Evolutionary conservation across 2,797 vertebrate species (phyloP), one percentile per base, ranked within the genome.

Genomic region (Macropodus opercularis): DNA sequence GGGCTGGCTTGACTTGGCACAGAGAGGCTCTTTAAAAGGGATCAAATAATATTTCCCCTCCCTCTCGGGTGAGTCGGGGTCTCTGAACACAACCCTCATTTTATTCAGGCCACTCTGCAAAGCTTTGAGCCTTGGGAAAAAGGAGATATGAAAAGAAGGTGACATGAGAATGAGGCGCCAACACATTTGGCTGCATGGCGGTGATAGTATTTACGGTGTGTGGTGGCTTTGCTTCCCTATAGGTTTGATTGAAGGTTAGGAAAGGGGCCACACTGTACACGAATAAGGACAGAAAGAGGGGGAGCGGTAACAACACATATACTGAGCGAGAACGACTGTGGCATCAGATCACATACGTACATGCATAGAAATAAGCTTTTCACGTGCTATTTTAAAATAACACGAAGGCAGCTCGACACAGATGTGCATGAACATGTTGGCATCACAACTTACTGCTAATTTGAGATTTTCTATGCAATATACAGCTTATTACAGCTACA

Each of bases 21-120:
- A 26, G 34, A 67, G 39, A 61, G 55, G 58, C 55, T 75, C 61
- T 77, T 72, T 80, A 75, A 84, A 76, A 70, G 72, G 79, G 81
- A 88, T 90, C 81, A 88, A 87, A 85, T 83, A 68, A 77, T 85
- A 68, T 77, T 81, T 79, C 69, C 59, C 46, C 41, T 76, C 75
- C 77, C 68, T 56, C 26, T 23, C 66, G 79, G 74, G 53, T 70
- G 32, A 78, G 64, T 77, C 34, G 0, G 18, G 67, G 64, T 81
- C 81, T 72, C 65, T 46, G 49, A 83, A 73, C 39, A 22, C 67
- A 75, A 71, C 68, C 19, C 24, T 50, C 78, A 83, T 88, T 87
- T 79, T 81, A 86, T 73, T 80, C 21, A 23, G 35, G 73, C 63
- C 66, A 26, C 72, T 80, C 65, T 70, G 75, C 36, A 70, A 57